Conservation (phyloP, 2,888 invertebrate genomes). For the Calameuta pallipes region DNA sequence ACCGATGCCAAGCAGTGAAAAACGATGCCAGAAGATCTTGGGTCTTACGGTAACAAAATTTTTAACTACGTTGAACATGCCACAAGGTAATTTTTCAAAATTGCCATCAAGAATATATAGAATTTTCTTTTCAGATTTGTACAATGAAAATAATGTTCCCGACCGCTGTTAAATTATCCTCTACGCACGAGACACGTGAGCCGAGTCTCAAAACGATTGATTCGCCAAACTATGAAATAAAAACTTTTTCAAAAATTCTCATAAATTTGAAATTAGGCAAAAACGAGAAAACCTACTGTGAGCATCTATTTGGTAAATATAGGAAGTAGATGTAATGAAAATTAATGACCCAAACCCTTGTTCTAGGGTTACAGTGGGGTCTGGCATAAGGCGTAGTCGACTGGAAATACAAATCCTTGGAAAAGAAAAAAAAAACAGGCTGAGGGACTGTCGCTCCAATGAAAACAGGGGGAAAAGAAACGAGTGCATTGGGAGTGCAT, state of each 20-base stretch:
- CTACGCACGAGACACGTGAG: background rate
- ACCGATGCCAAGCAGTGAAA: background rate
- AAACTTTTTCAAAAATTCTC: background rate
- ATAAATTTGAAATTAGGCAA: background rate
- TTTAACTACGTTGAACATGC: background rate
- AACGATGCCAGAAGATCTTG: background rate
- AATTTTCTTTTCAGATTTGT: background rate
- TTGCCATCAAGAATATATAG: background rate
- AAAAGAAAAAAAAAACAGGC: background rate
- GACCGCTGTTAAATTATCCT: background rate
- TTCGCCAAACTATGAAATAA: background rate
- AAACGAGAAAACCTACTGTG: background rate
- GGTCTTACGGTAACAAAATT: background rate
- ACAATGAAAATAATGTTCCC: background rate
- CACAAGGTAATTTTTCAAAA: background rate
- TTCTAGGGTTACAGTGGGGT: constrained; percentile 3
- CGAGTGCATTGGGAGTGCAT: background rate
- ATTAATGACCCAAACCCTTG: background rate
- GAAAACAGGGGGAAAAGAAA: background rate
- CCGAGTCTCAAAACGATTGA: background rate
- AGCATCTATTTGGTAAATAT: background rate
- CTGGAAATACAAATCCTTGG: background rate
- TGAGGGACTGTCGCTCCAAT: background rate
- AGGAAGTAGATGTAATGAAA: background rate
- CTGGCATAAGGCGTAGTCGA: background rate